These are phyloP conservation scores for Acinonyx jubatus DNA, from an alignment of 2,113 vertebrate genomes.

Conservation along the genomic window DNA sequence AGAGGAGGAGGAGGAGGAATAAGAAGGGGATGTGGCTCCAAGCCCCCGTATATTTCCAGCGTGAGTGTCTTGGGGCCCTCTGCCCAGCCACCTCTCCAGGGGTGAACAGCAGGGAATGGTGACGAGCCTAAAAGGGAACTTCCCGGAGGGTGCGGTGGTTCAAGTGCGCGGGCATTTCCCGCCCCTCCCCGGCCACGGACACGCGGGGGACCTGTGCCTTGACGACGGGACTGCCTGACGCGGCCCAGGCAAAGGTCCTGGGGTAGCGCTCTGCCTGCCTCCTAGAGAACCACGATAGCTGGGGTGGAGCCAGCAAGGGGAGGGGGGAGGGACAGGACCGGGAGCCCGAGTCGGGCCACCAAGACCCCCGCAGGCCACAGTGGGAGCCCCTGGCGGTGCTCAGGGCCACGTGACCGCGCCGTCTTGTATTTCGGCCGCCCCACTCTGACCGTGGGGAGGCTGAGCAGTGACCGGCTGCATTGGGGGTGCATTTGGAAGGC, in stretches of 20 bases:
- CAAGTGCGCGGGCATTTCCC: neutral
- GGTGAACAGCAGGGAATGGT: fast-evolving
- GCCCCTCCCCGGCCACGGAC: neutral
- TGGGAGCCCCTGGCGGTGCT: fast-evolving
- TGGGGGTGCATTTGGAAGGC: neutral
- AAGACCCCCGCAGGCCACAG: neutral
- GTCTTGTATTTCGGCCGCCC: fast-evolving
- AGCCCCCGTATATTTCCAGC: neutral
- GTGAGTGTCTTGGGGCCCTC: neutral
- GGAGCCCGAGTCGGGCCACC: fast-evolving
- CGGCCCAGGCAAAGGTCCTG: neutral
- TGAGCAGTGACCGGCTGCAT: fast-evolving
- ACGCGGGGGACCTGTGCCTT: neutral
- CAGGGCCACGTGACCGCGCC: fast-evolving
- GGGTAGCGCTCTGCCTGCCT: neutral
- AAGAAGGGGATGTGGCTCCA: fast-evolving
- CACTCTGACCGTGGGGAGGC: neutral
- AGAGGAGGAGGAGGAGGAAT: fast-evolving
- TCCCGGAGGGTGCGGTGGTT: too few species aligned
- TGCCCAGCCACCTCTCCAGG: neutral
- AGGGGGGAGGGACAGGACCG: neutral
- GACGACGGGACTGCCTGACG: neutral
- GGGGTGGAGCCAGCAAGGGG: neutral
- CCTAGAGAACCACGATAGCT: neutral
- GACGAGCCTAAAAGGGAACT: too few species aligned